phyloP scores from a whole-genome alignment of 2,113 vertebrate species.

The Heterotilapia buettikoferi region DNA sequence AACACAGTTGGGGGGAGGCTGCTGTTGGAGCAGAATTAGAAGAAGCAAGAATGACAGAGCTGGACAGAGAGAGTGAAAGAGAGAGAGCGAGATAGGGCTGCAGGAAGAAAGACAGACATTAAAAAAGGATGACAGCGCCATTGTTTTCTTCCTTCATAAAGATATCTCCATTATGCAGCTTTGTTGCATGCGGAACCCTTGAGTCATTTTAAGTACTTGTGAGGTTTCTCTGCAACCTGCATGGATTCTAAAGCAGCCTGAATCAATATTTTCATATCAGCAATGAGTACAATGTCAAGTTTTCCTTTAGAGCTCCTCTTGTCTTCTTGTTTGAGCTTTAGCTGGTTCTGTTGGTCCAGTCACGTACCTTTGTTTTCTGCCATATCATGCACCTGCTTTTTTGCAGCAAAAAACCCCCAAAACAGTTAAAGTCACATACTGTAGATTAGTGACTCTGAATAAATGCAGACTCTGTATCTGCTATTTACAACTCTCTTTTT shows the following conservation, averaged over 20 bases:
- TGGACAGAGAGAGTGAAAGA: background rate
- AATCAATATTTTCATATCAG: background rate
- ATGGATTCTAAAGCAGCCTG: background rate
- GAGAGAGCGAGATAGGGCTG: background rate
- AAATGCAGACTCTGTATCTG: background rate
- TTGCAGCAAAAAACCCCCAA: background rate
- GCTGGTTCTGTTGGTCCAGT: background rate
- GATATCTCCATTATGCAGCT: background rate
- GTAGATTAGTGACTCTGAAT: background rate
- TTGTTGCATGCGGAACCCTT: background rate
- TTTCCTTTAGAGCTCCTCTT: background rate
- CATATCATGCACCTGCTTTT: background rate
- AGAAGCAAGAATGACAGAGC: conserved; percentile 3
- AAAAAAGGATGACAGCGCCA: background rate
- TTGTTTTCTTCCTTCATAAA: background rate
- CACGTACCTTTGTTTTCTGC: background rate
- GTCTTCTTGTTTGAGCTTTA: background rate
- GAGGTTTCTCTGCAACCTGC: background rate
- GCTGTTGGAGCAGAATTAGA: background rate
- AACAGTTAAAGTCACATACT: background rate
- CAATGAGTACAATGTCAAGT: background rate
- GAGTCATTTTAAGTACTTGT: background rate
- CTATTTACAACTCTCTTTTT: background rate
- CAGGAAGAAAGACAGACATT: background rate
- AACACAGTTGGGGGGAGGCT: conserved; percentile 20